A percentile compares a stretch with the other conserved stretches of the same genome.
phyloP scores from a whole-genome alignment of 2,113 vertebrate genomes.

The Xiphophorus couchianus region DNA sequence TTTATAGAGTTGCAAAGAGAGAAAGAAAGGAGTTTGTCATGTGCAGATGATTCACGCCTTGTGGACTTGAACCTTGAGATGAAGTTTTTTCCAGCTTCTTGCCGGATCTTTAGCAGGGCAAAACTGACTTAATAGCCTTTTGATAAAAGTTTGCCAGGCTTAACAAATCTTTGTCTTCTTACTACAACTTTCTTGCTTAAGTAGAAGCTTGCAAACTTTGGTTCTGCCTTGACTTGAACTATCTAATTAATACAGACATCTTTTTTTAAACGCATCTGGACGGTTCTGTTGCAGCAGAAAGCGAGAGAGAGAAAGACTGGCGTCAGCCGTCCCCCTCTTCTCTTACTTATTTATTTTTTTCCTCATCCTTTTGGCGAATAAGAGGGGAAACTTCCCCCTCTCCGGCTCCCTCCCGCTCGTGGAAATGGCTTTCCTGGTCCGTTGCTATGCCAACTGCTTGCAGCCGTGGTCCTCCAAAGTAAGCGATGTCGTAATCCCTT shows the following conservation, averaged over 20 bases:
- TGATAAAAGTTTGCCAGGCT: conserved; percentile 16
- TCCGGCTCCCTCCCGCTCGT: conserved; percentile 68
- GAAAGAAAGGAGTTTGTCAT: conserved; percentile 49
- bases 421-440: conserved; percentile 99
- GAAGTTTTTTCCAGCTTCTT: conserved; percentile 37
- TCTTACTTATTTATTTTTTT: conserved; percentile 11
- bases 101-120: conserved; percentile 2
- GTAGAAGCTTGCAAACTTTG: conserved; percentile 9
- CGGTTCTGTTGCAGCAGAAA: conserved; percentile 20
- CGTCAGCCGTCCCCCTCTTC: conserved; percentile 20
- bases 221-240: conserved; percentile 22
- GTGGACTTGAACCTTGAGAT: conserved; percentile 31
- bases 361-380: conserved; percentile 41
- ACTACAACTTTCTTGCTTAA: conserved; percentile 9
- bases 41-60: conserved; percentile 25
- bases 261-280: conserved; percentile 1
- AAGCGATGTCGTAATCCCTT: conserved; percentile 84
- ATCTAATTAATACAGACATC: conserved; percentile 10
- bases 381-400: conserved; percentile 85
- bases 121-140: not conserved
- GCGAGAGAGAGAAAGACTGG: not conserved
- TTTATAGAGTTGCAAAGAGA: conserved; percentile 50
- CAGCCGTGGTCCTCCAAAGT: conserved; percentile 99
- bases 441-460: conserved; percentile 99
- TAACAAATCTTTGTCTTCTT: not conserved